Percentiles rank a stretch among this genome's conserved stretches.
These are phyloP conservation scores for Pyrgus malvae DNA, from an alignment of 2,888 invertebrate species.

Conservation along the genomic window DNA sequence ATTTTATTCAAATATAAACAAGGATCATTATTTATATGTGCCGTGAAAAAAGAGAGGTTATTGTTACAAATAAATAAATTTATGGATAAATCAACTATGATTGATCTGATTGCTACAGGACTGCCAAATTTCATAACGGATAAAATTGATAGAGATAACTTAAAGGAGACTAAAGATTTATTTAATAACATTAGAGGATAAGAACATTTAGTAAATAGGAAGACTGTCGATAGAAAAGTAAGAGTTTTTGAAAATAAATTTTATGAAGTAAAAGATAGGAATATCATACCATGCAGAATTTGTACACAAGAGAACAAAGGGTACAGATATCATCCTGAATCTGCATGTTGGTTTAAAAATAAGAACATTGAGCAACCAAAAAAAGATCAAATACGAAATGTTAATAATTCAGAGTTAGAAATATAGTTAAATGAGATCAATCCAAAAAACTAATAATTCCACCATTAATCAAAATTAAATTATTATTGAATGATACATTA, in stretches of 20 bases:
- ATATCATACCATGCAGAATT: neutral
- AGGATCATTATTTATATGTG: conserved; percentile 19
- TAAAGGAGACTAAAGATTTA: conserved; percentile 12
- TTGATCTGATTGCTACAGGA: conserved; percentile 15
- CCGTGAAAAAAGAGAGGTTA: conserved; percentile 22
- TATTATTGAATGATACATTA: conserved; percentile 5
- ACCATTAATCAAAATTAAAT: neutral
- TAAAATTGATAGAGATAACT: conserved; percentile 19
- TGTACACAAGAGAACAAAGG: neutral
- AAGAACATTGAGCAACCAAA: neutral
- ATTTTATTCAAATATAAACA: conserved; percentile 16
- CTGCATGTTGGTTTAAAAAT: neutral
- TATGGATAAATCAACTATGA: conserved; percentile 13
- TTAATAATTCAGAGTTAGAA: neutral
- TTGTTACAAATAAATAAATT: conserved; percentile 22
- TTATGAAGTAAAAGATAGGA: neutral
- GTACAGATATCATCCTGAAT: neutral
- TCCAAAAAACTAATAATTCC: conserved; percentile 2
- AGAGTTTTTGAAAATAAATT: neutral
- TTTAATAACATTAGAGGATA: conserved; percentile 17
- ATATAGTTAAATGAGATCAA: neutral
- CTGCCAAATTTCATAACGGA: conserved; percentile 14
- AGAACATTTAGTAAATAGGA: conserved; percentile 2
- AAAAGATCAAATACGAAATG: neutral
- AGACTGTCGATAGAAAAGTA: neutral